phyloP scores from a whole-genome alignment of 2,888 invertebrate genomes.

The Parascotia fuliginaria region DNA sequence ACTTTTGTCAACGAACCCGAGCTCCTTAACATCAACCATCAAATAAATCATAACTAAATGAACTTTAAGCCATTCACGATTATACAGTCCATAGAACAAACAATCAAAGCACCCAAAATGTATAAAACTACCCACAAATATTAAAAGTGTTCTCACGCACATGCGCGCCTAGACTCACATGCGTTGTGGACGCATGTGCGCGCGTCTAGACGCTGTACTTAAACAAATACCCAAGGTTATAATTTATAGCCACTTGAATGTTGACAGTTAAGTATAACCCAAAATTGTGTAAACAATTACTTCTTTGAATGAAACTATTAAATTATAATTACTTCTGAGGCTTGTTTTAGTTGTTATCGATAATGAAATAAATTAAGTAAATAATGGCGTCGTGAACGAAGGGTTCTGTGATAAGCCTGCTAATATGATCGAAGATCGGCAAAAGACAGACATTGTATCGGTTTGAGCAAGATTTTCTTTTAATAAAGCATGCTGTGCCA shows the following conservation, averaged over 20 bases:
- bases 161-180: constrained; percentile 24
- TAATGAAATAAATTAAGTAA: background rate
- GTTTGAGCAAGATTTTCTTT: no score
- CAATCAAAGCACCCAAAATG: constrained; percentile 30
- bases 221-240: constrained; percentile 82
- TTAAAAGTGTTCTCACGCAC: constrained; percentile 72
- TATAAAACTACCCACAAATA: constrained; percentile 36
- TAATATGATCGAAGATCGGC: no score
- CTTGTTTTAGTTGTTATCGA: constrained; percentile 1
- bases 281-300: constrained; percentile 74
- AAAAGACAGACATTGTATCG: no score
- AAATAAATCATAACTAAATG: background rate
- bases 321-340: constrained; percentile 15
- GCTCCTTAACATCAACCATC: background rate
- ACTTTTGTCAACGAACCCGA: no score
- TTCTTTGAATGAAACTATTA: constrained; percentile 40
- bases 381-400: no score
- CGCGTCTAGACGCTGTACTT: constrained; percentile 58
- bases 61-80: constrained; percentile 1
- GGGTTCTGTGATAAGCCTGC: no score
- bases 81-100: constrained; percentile 24
- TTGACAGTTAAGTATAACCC: constrained; percentile 65
- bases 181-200: constrained; percentile 20
- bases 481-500: no score
- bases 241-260: constrained; percentile 80